Evolutionary conservation across 2,797 vertebrate species (phyloP).

Genomic region (Sebastes cheni): DNA sequence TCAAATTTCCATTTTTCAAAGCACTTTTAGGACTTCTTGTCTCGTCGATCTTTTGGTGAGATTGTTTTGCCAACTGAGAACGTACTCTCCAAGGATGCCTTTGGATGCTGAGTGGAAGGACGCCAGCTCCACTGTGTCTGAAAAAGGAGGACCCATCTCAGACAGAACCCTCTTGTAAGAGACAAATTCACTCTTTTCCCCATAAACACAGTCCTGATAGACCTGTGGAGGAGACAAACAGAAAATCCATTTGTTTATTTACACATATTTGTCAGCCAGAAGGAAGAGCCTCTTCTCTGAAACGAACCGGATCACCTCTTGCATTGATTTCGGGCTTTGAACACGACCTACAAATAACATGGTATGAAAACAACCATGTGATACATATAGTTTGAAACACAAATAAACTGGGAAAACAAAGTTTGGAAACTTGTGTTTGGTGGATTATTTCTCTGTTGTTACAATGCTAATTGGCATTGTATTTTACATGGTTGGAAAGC

Average conservation of each 20-base stretch:
- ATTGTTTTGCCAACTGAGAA: constrained; percentile 24
- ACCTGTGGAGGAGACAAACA: constrained; percentile 61
- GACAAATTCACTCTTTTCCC: constrained; percentile 79
- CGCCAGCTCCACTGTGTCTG: constrained; percentile 83
- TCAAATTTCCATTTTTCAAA: neutral
- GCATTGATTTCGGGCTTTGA: constrained; percentile 86
- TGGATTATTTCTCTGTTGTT: too few relatives aligned
- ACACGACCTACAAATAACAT: constrained; percentile 80
- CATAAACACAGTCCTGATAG: constrained; percentile 84
- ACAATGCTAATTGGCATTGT: too few relatives aligned
- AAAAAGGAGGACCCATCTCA: constrained; percentile 86
- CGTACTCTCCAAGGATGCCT: constrained; percentile 90
- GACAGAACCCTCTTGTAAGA: constrained; percentile 90
- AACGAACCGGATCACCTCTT: constrained; percentile 88
- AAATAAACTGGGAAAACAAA: neutral
- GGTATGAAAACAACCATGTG: neutral
- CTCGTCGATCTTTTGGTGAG: neutral
- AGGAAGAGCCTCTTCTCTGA: constrained; percentile 88
- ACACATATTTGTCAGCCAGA: constrained; percentile 71
- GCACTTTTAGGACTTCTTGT: neutral
- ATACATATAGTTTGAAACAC: neutral
- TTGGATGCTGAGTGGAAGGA: constrained; percentile 92
- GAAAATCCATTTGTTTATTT: neutral
- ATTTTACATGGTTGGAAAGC: too few relatives aligned
- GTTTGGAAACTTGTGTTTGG: too few relatives aligned